phyloP scores from a whole-genome alignment of 1,140 invertebrate genomes.

The Trissolcus basalis region DNA sequence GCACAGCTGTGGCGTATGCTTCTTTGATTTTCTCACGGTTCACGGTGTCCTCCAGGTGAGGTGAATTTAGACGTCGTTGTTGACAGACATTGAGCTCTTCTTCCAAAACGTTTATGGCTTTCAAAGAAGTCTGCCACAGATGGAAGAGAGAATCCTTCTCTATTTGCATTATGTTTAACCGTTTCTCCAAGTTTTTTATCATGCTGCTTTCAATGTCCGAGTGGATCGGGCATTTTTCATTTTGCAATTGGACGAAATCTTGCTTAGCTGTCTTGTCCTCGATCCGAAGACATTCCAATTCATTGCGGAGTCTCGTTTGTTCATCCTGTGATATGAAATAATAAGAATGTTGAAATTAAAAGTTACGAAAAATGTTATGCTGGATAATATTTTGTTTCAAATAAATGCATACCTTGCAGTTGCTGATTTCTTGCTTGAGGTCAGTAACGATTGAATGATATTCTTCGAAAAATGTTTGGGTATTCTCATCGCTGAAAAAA shows the following conservation, averaged over 20 bases:
- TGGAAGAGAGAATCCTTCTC: constrained; percentile 79
- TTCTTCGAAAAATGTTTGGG: constrained; percentile 12
- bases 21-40: constrained; percentile 61
- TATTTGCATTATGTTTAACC: constrained; percentile 66
- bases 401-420: constrained; percentile 65
- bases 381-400: constrained; percentile 9
- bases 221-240: constrained; percentile 52
- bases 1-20: constrained; percentile 73
- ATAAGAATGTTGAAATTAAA: no score
- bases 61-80: constrained; percentile 53
- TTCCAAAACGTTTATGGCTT: constrained; percentile 77
- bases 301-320: neutral
- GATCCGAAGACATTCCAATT: neutral
- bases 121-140: constrained; percentile 79
- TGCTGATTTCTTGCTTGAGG: constrained; percentile 64
- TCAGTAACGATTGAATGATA: constrained; percentile 50
- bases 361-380: no score
- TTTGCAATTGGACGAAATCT: constrained; percentile 53
- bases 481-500: constrained; percentile 1
- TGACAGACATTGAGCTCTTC: constrained; percentile 77
- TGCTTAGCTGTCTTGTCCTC: no score
- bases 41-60: constrained; percentile 67
- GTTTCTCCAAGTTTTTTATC: constrained; percentile 67
- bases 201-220: constrained; percentile 55
- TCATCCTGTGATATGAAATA: no score